Conservation (phyloP, 1,140 invertebrate species). For the Daktulosphaira vitifoliae region DNA sequence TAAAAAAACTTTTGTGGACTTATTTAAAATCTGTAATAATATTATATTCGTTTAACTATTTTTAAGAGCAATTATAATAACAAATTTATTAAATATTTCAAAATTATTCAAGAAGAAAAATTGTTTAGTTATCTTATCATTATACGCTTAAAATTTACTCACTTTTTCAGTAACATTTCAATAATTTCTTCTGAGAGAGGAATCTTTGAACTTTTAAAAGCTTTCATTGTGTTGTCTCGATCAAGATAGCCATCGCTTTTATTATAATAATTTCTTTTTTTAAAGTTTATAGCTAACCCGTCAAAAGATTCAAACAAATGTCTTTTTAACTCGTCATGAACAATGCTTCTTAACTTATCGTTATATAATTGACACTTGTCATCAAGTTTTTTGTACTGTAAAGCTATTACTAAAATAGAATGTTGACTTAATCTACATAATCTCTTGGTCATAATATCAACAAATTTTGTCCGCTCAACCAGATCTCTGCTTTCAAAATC, state of each 20-base stretch:
- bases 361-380: slow-evolving; percentile 3
- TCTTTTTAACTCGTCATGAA: slow-evolving; percentile 22
- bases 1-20: too few relatives aligned
- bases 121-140: too few relatives aligned
- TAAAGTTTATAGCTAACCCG: slow-evolving; percentile 17
- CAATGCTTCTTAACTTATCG: slow-evolving; percentile 2
- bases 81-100: too few relatives aligned
- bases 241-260: slow-evolving; percentile 18
- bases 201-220: slow-evolving; percentile 12
- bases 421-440: background rate
- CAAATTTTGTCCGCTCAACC: background rate
- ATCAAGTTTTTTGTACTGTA: slow-evolving; percentile 11
- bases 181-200: slow-evolving; percentile 13
- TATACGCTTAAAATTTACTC: too few relatives aligned
- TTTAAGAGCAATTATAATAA: too few relatives aligned
- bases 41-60: too few relatives aligned
- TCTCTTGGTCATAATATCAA: background rate
- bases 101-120: too few relatives aligned
- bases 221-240: slow-evolving; percentile 2
- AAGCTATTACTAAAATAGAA: slow-evolving; percentile 1
- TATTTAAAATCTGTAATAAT: too few relatives aligned
- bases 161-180: slow-evolving; percentile 14
- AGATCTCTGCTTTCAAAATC: background rate
- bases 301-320: slow-evolving; percentile 16
- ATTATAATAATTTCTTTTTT: background rate